Conservation (phyloP, 2,888 invertebrate species). For the Dascillus cervinus region DNA sequence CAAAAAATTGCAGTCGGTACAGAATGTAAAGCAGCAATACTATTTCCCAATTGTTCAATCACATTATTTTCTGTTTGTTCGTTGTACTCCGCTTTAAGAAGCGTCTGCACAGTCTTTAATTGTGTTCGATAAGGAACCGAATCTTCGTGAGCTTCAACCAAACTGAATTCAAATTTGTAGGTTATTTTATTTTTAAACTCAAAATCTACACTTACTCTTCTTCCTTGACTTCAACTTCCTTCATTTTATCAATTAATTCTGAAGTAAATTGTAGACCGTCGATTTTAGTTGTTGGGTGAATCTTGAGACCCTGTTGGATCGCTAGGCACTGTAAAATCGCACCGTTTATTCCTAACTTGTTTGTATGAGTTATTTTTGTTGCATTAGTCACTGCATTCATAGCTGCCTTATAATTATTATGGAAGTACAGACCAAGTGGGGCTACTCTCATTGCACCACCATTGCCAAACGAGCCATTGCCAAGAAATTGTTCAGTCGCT, state of each 20-base stretch:
- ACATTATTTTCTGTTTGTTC: conserved; percentile 45
- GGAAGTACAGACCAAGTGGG: conserved; percentile 57
- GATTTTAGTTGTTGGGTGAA: conserved; percentile 41
- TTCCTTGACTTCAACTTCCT: conserved; percentile 42
- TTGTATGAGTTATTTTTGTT: conserved; percentile 57
- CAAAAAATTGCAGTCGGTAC: conserved; percentile 67
- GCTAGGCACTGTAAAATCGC: conserved; percentile 53
- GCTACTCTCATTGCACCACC: conserved; percentile 69
- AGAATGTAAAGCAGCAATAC: conserved; percentile 56
- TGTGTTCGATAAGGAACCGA: conserved; percentile 47
- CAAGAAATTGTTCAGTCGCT: conserved; percentile 57
- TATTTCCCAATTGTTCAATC: conserved; percentile 50
- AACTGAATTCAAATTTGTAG: conserved; percentile 5
- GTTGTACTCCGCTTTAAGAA: conserved; percentile 40
- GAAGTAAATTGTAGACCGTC: conserved; percentile 46
- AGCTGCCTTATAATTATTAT: conserved; percentile 44
- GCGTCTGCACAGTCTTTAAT: conserved; percentile 45
- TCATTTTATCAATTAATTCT: conserved; percentile 48
- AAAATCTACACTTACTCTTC: conserved; percentile 35
- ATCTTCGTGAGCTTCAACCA: conserved; percentile 4
- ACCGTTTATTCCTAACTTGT: conserved; percentile 49
- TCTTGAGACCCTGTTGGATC: conserved; percentile 47
- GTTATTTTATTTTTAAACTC: neutral
- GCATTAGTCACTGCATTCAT: conserved; percentile 44
- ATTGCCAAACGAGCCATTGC: conserved; percentile 67